Evolutionary conservation across 2,113 vertebrate species (phyloP).

Genomic region (Entosphenus tridentatus): DNA sequence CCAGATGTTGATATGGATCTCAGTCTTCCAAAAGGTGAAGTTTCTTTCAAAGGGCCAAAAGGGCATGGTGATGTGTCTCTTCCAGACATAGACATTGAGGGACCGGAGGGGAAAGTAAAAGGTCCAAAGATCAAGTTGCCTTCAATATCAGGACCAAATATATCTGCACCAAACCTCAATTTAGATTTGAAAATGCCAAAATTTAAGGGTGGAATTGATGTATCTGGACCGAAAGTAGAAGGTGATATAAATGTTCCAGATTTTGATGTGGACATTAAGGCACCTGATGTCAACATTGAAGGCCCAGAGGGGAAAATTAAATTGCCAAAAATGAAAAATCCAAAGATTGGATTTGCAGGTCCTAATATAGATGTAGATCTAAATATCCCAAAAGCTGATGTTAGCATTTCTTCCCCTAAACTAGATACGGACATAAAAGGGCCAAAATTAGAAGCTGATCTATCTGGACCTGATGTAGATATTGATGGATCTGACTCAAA

Average conservation of each 20-base stretch:
- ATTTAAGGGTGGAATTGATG: conserved; percentile 11
- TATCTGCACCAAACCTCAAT: conserved; percentile 4
- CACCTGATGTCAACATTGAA: neutral
- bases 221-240: neutral
- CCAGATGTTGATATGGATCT: neutral
- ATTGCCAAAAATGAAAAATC: conserved; percentile 19
- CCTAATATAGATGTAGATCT: conserved; percentile 11
- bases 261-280: conserved; percentile 4
- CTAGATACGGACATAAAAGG: neutral
- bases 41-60: neutral
- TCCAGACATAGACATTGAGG: neutral
- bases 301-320: conserved; percentile 10
- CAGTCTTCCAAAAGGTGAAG: conserved; percentile 6
- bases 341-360: conserved; percentile 16
- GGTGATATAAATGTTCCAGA: neutral
- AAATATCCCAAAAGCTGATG: conserved; percentile 8
- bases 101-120: neutral
- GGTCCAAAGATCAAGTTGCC: neutral
- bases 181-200: conserved; percentile 17
- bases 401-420: neutral
- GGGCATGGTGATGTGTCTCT: neutral
- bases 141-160: conserved; percentile 7
- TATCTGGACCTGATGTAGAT: conserved; percentile 11
- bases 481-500: conserved; percentile 10
- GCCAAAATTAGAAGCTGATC: neutral